Conservation (phyloP, 1,140 invertebrate genomes). For the Heliothis subflexa region DNA sequence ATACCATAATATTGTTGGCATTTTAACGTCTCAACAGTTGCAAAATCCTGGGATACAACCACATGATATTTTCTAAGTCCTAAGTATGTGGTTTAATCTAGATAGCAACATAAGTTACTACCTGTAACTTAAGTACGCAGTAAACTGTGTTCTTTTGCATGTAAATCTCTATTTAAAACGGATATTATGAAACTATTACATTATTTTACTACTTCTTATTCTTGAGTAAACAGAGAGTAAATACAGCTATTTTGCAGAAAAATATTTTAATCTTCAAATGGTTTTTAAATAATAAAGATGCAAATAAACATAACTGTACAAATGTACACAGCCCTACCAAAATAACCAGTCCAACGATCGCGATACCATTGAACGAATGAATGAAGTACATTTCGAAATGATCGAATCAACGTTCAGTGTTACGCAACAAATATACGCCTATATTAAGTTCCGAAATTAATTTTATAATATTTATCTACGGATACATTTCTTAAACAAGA, state of each 20-base stretch:
- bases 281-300: not conserved
- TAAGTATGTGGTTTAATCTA: conserved; percentile 8
- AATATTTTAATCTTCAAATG: no score
- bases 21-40: not conserved
- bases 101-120: conserved; percentile 1
- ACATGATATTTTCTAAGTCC: conserved; percentile 10
- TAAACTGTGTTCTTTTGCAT: not conserved
- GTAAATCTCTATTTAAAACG: conserved; percentile 14
- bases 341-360: conserved; percentile 37
- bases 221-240: not conserved
- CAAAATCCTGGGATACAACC: not conserved
- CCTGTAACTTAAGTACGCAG: not conserved
- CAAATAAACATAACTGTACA: not conserved
- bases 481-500: conserved; percentile 39
- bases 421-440: conserved; percentile 21
- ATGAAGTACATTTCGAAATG: conserved; percentile 48
- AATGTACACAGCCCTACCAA: conserved; percentile 33
- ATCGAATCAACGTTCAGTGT: conserved; percentile 38
- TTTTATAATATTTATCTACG: conserved; percentile 36
- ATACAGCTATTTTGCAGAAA: no score
- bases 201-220: not conserved
- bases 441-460: conserved; percentile 41
- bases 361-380: conserved; percentile 46
- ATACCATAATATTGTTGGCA: not conserved
- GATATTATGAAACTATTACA: conserved; percentile 20